Evolutionary conservation across 2,797 vertebrate species (phyloP).

Genomic region (Chrysocyon brachyurus): DNA sequence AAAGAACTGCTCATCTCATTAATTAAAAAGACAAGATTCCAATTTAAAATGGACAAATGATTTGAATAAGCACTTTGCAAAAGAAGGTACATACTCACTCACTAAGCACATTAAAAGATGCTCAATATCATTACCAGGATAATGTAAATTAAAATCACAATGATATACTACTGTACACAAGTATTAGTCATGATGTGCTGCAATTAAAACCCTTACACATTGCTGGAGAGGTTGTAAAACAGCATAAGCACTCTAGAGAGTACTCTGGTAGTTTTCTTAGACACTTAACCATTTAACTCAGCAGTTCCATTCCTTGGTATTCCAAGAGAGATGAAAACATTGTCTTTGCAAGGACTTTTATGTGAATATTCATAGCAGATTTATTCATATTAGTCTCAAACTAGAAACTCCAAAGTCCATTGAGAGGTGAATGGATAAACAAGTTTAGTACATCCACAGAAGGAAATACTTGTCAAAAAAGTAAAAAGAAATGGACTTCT

Average conservation of each 20-base stretch:
- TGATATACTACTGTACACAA: neutral
- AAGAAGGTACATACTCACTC: neutral
- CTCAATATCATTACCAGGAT: neutral
- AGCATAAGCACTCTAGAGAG: neutral
- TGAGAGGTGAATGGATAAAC: neutral
- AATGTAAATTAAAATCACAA: neutral
- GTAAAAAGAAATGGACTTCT: neutral
- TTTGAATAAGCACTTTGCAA: neutral
- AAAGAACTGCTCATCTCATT: neutral
- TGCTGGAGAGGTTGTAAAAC: neutral
- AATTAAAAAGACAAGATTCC: neutral
- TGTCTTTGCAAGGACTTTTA: neutral
- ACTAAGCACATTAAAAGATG: neutral
- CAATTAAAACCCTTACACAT: neutral
- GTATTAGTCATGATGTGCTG: neutral
- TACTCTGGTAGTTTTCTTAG: neutral
- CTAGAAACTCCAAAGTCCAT: neutral
- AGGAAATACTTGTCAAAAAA: neutral
- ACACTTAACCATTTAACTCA: neutral
- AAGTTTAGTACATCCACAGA: neutral
- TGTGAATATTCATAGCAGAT: neutral
- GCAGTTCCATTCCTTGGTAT: neutral
- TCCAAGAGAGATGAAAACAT: constrained; percentile 12
- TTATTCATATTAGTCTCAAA: neutral
- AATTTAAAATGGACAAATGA: neutral